Percentiles rank a stretch among this genome's conserved stretches.
These are phyloP conservation scores for Bettongia penicillata DNA, from an alignment of 2,113 vertebrate genomes.

Conservation along the genomic window DNA sequence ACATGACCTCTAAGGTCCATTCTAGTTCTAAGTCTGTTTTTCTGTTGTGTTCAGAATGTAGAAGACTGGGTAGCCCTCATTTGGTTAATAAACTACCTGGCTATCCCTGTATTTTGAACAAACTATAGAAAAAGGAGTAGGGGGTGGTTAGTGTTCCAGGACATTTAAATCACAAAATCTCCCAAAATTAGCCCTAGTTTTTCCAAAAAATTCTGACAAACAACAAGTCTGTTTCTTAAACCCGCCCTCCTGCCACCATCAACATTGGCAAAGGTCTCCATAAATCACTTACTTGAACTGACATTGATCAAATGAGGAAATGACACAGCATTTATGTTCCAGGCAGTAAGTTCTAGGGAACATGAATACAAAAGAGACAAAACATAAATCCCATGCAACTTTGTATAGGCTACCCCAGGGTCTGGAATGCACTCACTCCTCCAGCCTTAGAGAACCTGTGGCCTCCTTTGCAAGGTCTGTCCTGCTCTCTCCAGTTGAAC, in stretches of 20 bases:
- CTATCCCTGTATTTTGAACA: constrained; percentile 8
- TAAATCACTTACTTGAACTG: background rate
- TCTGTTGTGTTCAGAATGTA: constrained; percentile 18
- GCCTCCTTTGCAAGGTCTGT: background rate
- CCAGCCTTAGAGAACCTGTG: background rate
- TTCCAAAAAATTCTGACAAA: background rate
- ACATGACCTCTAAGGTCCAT: background rate
- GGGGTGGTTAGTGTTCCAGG: background rate
- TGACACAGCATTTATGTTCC: background rate
- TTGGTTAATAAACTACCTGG: constrained; percentile 1
- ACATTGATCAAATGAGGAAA: background rate
- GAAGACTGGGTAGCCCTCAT: constrained; percentile 4
- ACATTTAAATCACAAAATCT: constrained; percentile 9
- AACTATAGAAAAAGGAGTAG: background rate
- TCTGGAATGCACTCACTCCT: background rate
- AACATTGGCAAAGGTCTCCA: background rate
- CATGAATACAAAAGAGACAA: background rate
- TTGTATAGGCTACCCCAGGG: background rate
- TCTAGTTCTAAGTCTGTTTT: constrained; percentile 11
- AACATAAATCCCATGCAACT: no score
- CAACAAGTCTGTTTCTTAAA: background rate
- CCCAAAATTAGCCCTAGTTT: background rate
- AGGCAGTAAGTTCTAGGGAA: background rate
- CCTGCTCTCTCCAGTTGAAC: background rate
- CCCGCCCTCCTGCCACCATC: background rate